phyloP scores from a whole-genome alignment of 1,140 invertebrate genomes.

The Listronotus oregonensis region DNA sequence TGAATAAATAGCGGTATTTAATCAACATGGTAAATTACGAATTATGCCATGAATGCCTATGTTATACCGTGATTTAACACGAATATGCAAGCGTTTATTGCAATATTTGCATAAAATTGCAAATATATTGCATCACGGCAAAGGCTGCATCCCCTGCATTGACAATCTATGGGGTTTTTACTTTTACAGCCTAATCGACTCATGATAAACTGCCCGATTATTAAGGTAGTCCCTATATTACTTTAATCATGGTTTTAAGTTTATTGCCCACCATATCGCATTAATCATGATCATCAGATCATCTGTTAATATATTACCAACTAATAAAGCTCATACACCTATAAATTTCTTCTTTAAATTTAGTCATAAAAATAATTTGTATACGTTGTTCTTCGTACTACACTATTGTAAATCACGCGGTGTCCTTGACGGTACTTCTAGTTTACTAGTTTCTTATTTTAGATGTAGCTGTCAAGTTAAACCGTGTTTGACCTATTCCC shows the following conservation, averaged over 20 bases:
- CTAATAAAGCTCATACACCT: conserved; percentile 9
- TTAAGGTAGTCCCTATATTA: conserved; percentile 33
- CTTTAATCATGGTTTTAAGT: conserved; percentile 35
- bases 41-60: conserved; percentile 37
- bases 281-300: conserved; percentile 32
- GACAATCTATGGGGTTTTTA: conserved; percentile 29
- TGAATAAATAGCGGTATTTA: conserved; percentile 38
- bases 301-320: conserved; percentile 28
- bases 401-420: no score
- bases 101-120: conserved; percentile 40
- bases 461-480: no score
- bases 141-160: conserved; percentile 30
- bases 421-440: no score
- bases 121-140: conserved; percentile 32
- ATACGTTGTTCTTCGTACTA: no score
- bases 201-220: conserved; percentile 35
- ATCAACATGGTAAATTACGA: conserved; percentile 38
- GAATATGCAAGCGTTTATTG: conserved; percentile 40
- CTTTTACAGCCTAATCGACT: conserved; percentile 34
- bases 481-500: no score
- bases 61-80: conserved; percentile 39
- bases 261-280: conserved; percentile 27
- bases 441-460: no score
- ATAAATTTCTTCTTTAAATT: no score
- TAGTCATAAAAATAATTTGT: no score